A percentile compares a stretch with the other conserved stretches of the same genome.
Conservation (phyloP, 2,888 invertebrate genomes). For the Chydorus sphaericus region DNA sequence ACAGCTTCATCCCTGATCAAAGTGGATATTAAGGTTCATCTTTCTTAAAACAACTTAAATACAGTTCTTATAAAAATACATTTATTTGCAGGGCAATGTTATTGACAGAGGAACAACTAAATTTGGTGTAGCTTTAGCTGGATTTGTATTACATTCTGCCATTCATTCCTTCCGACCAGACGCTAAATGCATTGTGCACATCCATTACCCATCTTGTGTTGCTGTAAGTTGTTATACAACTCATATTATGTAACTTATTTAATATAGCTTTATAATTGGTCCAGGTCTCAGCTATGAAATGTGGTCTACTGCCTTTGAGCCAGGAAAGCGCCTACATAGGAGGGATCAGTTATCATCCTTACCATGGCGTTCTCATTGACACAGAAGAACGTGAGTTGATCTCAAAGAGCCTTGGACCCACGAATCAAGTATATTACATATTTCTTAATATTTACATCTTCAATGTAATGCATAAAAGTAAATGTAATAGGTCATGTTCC, state of each 20-base stretch:
- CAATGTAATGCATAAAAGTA: not conserved
- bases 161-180: slow-evolving; percentile 95
- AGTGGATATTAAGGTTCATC: slow-evolving; percentile 28
- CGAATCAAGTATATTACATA: slow-evolving; percentile 79
- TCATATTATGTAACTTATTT: too few relatives aligned
- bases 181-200: slow-evolving; percentile 87
- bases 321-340: slow-evolving; percentile 88
- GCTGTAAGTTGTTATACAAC: slow-evolving; percentile 43
- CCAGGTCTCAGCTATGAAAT: slow-evolving; percentile 62
- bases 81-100: slow-evolving; percentile 37
- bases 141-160: slow-evolving; percentile 85
- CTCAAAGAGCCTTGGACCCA: slow-evolving; percentile 76
- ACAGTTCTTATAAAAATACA: too few relatives aligned
- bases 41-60: too few relatives aligned
- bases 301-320: slow-evolving; percentile 79
- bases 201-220: slow-evolving; percentile 76
- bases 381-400: slow-evolving; percentile 79
- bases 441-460: not conserved
- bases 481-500: slow-evolving; percentile 38
- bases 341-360: slow-evolving; percentile 68
- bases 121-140: slow-evolving; percentile 73
- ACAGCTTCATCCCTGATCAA: slow-evolving; percentile 71
- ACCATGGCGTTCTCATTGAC: slow-evolving; percentile 53
- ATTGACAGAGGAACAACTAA: slow-evolving; percentile 68
- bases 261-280: not conserved